Evolutionary conservation across 2,113 vertebrate species (phyloP).

Genomic region (Piprites chloris): DNA sequence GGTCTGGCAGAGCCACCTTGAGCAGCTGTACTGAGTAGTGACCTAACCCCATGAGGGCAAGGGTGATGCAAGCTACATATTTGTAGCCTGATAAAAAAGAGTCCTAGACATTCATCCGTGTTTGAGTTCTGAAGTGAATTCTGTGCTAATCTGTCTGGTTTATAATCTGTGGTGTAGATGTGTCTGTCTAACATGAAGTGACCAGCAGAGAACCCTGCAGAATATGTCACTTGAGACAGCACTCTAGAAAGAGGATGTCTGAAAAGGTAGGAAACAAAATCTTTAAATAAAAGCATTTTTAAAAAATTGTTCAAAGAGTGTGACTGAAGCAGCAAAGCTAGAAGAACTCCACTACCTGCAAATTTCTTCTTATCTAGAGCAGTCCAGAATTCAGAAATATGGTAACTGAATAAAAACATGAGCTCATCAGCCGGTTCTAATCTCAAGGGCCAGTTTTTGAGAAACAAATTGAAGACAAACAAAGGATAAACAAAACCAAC

Average conservation of each 20-base stretch:
- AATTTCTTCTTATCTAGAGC: background rate
- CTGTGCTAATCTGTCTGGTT: background rate
- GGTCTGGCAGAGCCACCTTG: background rate
- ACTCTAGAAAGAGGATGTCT: background rate
- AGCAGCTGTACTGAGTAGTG: background rate
- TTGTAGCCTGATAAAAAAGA: background rate
- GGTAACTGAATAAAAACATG: background rate
- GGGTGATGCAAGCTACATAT: background rate
- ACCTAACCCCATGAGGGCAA: background rate
- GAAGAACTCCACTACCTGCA: background rate
- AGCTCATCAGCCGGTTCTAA: background rate
- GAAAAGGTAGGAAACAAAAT: background rate
- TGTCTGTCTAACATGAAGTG: accelerated
- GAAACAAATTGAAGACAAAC: background rate
- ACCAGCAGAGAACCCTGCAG: background rate
- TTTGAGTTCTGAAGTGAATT: background rate
- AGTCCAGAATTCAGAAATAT: background rate
- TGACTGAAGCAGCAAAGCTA: background rate
- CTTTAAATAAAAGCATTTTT: background rate
- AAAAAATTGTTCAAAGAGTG: background rate
- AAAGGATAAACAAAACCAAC: background rate
- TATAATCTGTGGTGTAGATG: background rate
- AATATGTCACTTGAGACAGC: background rate
- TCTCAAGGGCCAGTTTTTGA: background rate
- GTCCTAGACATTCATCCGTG: background rate